Base-by-base conservation (phyloP, 1,140 invertebrate species). In the Drosophila littoralis region DNA sequence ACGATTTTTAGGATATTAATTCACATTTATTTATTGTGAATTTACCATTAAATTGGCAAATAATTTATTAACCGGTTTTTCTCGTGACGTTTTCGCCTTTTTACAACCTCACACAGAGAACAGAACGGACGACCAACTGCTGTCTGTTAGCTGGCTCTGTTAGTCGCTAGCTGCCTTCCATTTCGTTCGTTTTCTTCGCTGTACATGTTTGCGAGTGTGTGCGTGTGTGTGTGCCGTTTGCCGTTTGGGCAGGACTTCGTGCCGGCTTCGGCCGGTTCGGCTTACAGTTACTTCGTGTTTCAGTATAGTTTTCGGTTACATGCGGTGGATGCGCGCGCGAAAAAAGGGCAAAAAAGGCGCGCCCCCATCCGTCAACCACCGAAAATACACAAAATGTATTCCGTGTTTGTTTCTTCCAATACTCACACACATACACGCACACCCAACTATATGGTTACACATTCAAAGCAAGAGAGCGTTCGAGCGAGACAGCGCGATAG, bases 11-110 rank as follows among this genome's bases (percentile, higher is more conserved):
- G 51, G 43, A 52, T 59, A 71, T 63, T 67, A 45, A 57, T 77
- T 71, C 64, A 82, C 67, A 82, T 72, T 78, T 80, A 78, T 78
- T 86, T 90, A 79, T 75, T 78, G 57, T 77, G 69, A 42, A 66
- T 77, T 83, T 79, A 61, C 76, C 86, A 90, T 72, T 70, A 71
- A 82, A 88, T 91, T 90, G 79, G 67, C 88, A 91, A 28, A 91
- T 91, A 91, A 91, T 89, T 88, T 91, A 89, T 91, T 88, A 91
- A 91, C 89, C 89, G 89, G 89, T 91, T 91, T 81, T 85, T 74
- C 85, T 81, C 69, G 85, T 90, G 86, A 85, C 85, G 86, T 90
- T 79, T 90, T 90, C 72, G 78, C 81, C 81, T 88, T 91, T 90
- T 86, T 88, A 88, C 79, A 90, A 89, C 77, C 84, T 81, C 84